These are phyloP conservation scores for Peromyscus nudipes DNA, from an alignment of 2,797 vertebrate species.

Conservation along the genomic window DNA sequence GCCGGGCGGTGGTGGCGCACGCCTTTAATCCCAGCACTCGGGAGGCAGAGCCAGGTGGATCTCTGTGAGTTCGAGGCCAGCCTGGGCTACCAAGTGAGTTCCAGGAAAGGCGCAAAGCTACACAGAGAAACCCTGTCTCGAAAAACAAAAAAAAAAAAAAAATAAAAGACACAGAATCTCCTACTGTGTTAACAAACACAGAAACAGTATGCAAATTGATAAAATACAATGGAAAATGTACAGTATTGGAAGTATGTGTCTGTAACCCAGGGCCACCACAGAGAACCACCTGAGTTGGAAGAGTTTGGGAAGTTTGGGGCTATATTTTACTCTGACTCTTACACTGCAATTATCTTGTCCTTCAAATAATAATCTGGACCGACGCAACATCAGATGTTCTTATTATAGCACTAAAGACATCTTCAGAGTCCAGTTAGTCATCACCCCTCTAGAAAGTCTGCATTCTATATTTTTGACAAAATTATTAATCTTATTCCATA, in stretches of 20 bases:
- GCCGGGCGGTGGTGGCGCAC: too few relatives aligned
- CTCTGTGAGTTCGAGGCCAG: too few relatives aligned
- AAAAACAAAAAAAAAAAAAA: too few relatives aligned
- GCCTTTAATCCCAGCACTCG: too few relatives aligned
- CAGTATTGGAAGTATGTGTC: background rate
- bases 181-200: background rate
- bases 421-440: background rate
- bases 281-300: background rate
- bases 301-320: background rate
- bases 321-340: background rate
- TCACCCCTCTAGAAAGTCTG: too few relatives aligned
- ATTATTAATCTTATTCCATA: slow-evolving; percentile 8
- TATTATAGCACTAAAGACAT: background rate
- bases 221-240: background rate
- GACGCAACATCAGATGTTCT: background rate
- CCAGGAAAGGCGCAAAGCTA: too few relatives aligned
- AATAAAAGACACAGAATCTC: background rate
- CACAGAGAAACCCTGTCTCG: too few relatives aligned
- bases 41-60: too few relatives aligned
- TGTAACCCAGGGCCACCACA: background rate
- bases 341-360: background rate
- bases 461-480: background rate
- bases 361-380: background rate
- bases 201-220: background rate
- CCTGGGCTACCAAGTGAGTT: too few relatives aligned